A percentile compares a stretch with the other conserved stretches of the same genome.
Evolutionary conservation across 2,113 vertebrate species (phyloP).

Genomic region (Progne subis): DNA sequence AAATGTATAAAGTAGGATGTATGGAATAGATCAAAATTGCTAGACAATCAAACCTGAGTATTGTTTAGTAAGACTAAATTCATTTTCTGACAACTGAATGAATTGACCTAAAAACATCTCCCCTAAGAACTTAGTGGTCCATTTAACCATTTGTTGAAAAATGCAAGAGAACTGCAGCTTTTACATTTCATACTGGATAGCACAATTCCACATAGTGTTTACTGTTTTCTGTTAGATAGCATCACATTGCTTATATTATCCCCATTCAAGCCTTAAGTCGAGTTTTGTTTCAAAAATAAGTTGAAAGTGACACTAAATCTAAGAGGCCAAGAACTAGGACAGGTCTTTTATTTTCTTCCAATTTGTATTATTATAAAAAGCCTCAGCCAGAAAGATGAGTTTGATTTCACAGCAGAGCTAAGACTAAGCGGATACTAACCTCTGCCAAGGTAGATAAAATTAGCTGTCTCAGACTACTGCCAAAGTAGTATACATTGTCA

Average conservation of each 20-base stretch:
- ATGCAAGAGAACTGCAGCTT: slow-evolving; percentile 38
- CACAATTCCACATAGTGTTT: slow-evolving; percentile 68
- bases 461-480: neutral
- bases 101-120: slow-evolving; percentile 77
- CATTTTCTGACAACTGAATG: slow-evolving; percentile 65
- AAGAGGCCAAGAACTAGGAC: slow-evolving; percentile 51
- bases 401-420: neutral
- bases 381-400: slow-evolving; percentile 7
- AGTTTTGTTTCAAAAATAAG: slow-evolving; percentile 54
- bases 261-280: slow-evolving; percentile 64
- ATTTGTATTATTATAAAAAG: neutral
- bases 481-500: neutral
- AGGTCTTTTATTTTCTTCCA: neutral
- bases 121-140: slow-evolving; percentile 73
- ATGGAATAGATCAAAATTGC: slow-evolving; percentile 69
- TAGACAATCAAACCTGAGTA: slow-evolving; percentile 78
- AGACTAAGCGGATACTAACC: neutral
- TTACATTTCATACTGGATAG: slow-evolving; percentile 60
- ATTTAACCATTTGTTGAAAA: slow-evolving; percentile 74
- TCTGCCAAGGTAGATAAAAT: neutral
- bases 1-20: slow-evolving; percentile 72
- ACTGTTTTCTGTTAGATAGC: slow-evolving; percentile 67
- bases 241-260: slow-evolving; percentile 68
- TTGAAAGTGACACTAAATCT: slow-evolving; percentile 51
- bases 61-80: slow-evolving; percentile 66